Evolutionary conservation across 2,797 vertebrate genomes (phyloP).

Genomic region (Esox masquinongy): DNA sequence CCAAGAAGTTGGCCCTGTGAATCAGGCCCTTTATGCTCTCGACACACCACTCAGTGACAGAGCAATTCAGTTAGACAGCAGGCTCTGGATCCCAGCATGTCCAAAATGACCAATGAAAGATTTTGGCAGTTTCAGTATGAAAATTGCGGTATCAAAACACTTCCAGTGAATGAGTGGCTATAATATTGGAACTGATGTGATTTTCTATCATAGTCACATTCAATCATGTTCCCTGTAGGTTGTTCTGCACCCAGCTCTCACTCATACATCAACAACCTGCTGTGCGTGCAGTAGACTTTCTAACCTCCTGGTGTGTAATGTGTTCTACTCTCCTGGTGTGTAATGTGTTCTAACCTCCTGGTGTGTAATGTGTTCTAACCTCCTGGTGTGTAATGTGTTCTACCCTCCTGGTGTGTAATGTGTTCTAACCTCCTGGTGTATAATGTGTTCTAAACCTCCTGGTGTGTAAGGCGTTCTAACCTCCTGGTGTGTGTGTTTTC

Average conservation of each 20-base stretch:
- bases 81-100: background rate
- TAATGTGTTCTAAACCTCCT: no score
- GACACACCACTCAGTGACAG: background rate
- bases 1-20: background rate
- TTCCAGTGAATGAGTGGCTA: background rate
- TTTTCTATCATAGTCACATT: background rate
- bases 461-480: no score
- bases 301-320: background rate
- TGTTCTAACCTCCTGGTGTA: no score
- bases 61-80: background rate
- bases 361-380: no score
- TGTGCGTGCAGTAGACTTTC: background rate
- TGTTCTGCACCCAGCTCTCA: background rate
- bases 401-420: no score
- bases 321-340: background rate
- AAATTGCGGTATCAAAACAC: background rate
- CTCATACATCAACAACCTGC: conserved; percentile 3
- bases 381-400: no score
- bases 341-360: no score
- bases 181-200: background rate
- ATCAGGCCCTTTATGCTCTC: background rate
- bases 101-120: background rate
- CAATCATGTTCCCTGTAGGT: background rate
- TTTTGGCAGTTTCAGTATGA: background rate
- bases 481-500: background rate